These are phyloP conservation scores for Macroteleia sp. DNA, from an alignment of 2,888 invertebrate genomes.

Conservation along the genomic window DNA sequence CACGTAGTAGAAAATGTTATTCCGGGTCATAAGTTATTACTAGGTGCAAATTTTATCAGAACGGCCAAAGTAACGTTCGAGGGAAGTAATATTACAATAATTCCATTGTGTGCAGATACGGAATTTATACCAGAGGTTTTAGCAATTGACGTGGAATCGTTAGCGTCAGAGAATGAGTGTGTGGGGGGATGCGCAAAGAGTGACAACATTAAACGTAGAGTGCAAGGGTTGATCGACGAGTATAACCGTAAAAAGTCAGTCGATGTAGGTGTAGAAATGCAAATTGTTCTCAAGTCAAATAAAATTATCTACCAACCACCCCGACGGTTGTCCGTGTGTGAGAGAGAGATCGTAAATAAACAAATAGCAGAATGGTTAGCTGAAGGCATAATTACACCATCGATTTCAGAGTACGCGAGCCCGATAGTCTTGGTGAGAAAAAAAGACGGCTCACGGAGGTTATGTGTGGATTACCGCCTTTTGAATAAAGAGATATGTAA, in stretches of 20 bases:
- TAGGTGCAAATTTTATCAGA: slow-evolving; percentile 14
- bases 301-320: slow-evolving; percentile 11
- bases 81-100: slow-evolving; percentile 1
- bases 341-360: not conserved
- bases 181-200: not conserved
- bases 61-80: not conserved
- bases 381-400: not conserved
- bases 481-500: slow-evolving; percentile 1
- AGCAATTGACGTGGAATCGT: not conserved
- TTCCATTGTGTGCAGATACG: not conserved
- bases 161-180: not conserved
- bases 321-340: not conserved
- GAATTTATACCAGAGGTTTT: slow-evolving; percentile 2
- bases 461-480: not conserved
- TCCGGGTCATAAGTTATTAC: slow-evolving; percentile 2
- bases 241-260: slow-evolving; percentile 9
- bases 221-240: slow-evolving; percentile 7
- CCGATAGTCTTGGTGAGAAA: slow-evolving; percentile 1
- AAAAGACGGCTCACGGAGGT: not conserved
- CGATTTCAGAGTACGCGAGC: slow-evolving; percentile 1
- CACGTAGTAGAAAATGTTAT: slow-evolving; percentile 7
- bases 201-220: not conserved
- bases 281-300: slow-evolving; percentile 7
- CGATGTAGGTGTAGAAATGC: slow-evolving; percentile 16
- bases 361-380: slow-evolving; percentile 3